Base-by-base conservation (phyloP, 2,113 vertebrate genomes). In the Ageneiosus marmoratus region DNA sequence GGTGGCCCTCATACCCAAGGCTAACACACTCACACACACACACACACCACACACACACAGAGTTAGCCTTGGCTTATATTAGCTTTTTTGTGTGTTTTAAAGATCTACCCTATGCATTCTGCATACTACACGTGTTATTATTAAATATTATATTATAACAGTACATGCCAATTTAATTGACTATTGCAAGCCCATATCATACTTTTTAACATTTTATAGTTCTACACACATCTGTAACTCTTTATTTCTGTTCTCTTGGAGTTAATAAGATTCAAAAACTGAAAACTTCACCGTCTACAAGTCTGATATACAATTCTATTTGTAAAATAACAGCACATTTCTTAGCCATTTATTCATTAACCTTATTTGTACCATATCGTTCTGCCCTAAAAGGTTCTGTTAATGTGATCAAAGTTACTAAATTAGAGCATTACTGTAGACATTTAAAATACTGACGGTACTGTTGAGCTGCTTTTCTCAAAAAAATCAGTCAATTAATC, bases 1-100 rank as follows among this genome's bases (percentile, higher is more conserved):
- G 62, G 82, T 83, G 86, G 82, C 84, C 84, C 82, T 87, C 27
- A 76, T 56, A 41, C 81, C 86, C 85, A 78, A 85, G 46, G 32
- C 69, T 82, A 51, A 76, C 48, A 34, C 48, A 22, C 72, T 5
- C 72, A 50, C 70, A 18, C 70, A 73, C 44, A 29, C 65, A 69
- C 16, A 34, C 32, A n/a, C n/a, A n/a, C n/a, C 76, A 62, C 24
- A 58, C 22, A 29, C 58, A 27, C 76, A 82, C 85, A 81, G 67
- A 81, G 53, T 72, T 69, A 37, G 16, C 51, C 50, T 55, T 58
- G 79, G 34, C 24, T 51, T 34, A 44, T 48, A 62, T 79, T 77
- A 10, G 4, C 27, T n/a, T 58, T 11, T 58, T 60, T 62, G 10
- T 27, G 11, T 58, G 9, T 20, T 18, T 69, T 4, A 69, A 41